Evolutionary conservation across 1,140 invertebrate species (phyloP).

Genomic region (Proctacanthus coquilletti): DNA sequence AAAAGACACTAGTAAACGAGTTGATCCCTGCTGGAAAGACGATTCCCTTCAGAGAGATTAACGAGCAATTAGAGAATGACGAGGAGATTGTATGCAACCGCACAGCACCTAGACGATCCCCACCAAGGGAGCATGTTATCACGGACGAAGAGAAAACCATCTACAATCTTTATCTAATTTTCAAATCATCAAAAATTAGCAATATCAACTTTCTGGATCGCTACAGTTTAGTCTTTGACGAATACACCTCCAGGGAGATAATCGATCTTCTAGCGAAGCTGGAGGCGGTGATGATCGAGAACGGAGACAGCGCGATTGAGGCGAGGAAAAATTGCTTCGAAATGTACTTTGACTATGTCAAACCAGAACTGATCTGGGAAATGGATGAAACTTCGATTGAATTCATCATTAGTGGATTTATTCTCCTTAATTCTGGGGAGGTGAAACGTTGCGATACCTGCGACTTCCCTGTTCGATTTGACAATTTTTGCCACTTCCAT

Average conservation of each 20-base stretch:
- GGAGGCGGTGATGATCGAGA: slow-evolving; percentile 19
- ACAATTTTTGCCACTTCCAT: slow-evolving; percentile 21
- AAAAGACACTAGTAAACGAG: slow-evolving; percentile 21
- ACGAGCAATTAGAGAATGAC: slow-evolving; percentile 16
- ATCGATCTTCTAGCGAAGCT: slow-evolving; percentile 18
- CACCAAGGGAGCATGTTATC: slow-evolving; percentile 9
- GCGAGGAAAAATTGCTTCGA: slow-evolving; percentile 22
- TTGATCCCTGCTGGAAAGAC: slow-evolving; percentile 14
- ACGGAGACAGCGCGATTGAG: slow-evolving; percentile 19
- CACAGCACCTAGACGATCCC: not conserved
- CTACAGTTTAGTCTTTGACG: slow-evolving; percentile 22
- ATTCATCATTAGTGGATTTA: slow-evolving; percentile 21
- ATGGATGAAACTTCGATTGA: slow-evolving; percentile 23
- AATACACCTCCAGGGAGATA: slow-evolving; percentile 21
- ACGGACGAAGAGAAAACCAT: slow-evolving; percentile 28
- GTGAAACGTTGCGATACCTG: slow-evolving; percentile 22
- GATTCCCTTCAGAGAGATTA: slow-evolving; percentile 24
- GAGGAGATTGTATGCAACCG: slow-evolving; percentile 20
- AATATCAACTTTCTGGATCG: slow-evolving; percentile 24
- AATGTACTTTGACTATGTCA: slow-evolving; percentile 29
- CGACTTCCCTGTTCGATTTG: slow-evolving; percentile 21
- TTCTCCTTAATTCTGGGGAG: slow-evolving; percentile 14
- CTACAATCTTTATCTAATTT: slow-evolving; percentile 27
- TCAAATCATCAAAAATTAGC: slow-evolving; percentile 23
- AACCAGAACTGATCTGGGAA: slow-evolving; percentile 27